Evolutionary conservation across 2,113 vertebrate genomes (phyloP).

Genomic region (Rhizomys pruinosus): DNA sequence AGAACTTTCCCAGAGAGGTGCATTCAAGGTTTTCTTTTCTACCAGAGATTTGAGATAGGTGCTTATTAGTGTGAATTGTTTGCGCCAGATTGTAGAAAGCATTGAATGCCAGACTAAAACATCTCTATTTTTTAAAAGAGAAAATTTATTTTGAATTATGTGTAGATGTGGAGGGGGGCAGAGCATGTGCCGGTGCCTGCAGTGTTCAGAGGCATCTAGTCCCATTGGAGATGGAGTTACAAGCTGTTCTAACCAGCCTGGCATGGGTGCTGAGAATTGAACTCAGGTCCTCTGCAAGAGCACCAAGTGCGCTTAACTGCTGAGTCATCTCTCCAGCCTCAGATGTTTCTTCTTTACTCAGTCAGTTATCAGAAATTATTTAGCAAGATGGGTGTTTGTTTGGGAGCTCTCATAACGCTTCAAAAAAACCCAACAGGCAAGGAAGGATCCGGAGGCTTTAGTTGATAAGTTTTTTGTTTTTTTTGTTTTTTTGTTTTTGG

Average conservation of each 20-base stretch:
- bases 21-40: neutral
- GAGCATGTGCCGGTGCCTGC: too few relatives aligned
- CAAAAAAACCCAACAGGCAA: neutral
- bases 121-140: neutral
- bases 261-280: too few relatives aligned
- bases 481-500: too few relatives aligned
- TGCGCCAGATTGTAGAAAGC: slow-evolving; percentile 34
- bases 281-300: too few relatives aligned
- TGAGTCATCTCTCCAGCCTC: too few relatives aligned
- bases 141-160: too few relatives aligned
- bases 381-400: slow-evolving; percentile 3
- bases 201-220: too few relatives aligned
- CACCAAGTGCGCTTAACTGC: too few relatives aligned
- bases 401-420: slow-evolving; percentile 15
- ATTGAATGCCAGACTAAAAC: slow-evolving; percentile 34
- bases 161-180: too few relatives aligned
- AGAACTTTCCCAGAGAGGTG: neutral
- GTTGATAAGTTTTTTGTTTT: slow-evolving; percentile 23
- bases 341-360: neutral
- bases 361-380: slow-evolving; percentile 19
- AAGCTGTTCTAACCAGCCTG: too few relatives aligned
- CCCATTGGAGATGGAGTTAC: too few relatives aligned
- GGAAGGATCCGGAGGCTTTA: slow-evolving; percentile 13
- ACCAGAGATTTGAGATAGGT: neutral
- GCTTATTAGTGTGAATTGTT: neutral